Evolutionary conservation across 2,888 invertebrate genomes (phyloP).

Genomic region (Callinectes sapidus): DNA sequence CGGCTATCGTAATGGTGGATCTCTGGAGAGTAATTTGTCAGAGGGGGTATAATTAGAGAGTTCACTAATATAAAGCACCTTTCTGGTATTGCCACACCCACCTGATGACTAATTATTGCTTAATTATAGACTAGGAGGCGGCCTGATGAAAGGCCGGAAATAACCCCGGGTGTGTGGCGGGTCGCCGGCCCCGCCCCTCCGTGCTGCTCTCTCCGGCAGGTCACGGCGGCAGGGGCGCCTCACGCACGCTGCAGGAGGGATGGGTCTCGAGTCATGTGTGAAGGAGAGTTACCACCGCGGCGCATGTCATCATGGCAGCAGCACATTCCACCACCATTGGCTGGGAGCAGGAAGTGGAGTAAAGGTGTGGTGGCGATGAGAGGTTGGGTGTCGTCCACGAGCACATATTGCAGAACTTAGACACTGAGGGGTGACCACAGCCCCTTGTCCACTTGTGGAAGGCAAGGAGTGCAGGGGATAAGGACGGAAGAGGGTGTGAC

Average conservation of each 20-base stretch:
- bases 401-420: neutral
- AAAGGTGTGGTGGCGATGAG: neutral
- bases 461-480: neutral
- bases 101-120: slow-evolving; percentile 33
- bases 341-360: neutral
- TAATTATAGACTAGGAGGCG: slow-evolving; percentile 33
- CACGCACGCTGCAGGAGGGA: neutral
- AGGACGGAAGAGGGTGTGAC: neutral
- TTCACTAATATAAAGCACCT: slow-evolving; percentile 31
- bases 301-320: neutral
- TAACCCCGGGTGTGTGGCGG: slow-evolving; percentile 4
- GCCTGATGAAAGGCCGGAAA: slow-evolving; percentile 39
- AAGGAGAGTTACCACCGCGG: neutral
- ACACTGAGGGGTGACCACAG: neutral
- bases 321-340: neutral
- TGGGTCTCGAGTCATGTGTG: neutral
- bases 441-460: neutral
- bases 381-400: neutral
- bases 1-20: neutral
- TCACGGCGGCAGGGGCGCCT: neutral
- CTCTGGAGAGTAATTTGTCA: slow-evolving; percentile 1
- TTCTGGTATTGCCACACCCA: slow-evolving; percentile 33
- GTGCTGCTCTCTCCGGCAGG: neutral
- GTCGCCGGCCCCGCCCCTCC: neutral
- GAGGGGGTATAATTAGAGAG: slow-evolving; percentile 22